These are phyloP conservation scores for Psilanteris sp. DNA, from an alignment of 1,140 invertebrate genomes.

Conservation along the genomic window DNA sequence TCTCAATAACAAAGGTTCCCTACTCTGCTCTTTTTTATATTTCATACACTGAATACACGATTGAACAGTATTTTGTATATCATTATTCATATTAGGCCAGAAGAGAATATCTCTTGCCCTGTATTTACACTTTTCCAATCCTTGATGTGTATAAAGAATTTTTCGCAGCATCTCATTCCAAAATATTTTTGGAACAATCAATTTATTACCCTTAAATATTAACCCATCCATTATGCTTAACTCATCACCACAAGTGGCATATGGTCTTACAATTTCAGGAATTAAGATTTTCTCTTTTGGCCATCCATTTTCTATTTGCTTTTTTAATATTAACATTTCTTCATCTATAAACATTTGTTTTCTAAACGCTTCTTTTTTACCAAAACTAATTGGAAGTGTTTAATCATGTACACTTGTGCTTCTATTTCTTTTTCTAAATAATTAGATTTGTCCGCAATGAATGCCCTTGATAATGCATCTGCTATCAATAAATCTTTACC, in stretches of 20 bases:
- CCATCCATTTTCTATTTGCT: conserved; percentile 23
- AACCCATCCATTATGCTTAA: conserved; percentile 61
- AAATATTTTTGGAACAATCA: conserved; percentile 67
- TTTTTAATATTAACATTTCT: conserved; percentile 23
- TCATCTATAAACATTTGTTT: conserved; percentile 14
- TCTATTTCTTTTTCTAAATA: conserved; percentile 14
- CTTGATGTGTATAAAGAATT: conserved; percentile 70
- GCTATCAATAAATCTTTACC: neutral
- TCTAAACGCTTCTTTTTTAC: conserved; percentile 31
- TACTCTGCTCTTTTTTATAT: conserved; percentile 58
- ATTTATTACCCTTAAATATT: conserved; percentile 62
- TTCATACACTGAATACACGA: conserved; percentile 66
- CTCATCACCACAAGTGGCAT: conserved; percentile 54
- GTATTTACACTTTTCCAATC: conserved; percentile 63
- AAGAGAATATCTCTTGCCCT: conserved; percentile 70
- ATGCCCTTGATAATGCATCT: neutral
- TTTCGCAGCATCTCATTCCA: conserved; percentile 66
- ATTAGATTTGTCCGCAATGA: neutral
- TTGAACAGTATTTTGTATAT: conserved; percentile 66
- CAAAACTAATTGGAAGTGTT: conserved; percentile 21
- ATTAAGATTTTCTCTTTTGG: conserved; percentile 16
- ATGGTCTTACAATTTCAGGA: conserved; percentile 18
- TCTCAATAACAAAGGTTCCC: conserved; percentile 64
- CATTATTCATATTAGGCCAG: conserved; percentile 70
- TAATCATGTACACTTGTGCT: conserved; percentile 26